These are phyloP conservation scores for Cerastis leucographa DNA, from an alignment of 2,888 invertebrate species.

Conservation along the genomic window DNA sequence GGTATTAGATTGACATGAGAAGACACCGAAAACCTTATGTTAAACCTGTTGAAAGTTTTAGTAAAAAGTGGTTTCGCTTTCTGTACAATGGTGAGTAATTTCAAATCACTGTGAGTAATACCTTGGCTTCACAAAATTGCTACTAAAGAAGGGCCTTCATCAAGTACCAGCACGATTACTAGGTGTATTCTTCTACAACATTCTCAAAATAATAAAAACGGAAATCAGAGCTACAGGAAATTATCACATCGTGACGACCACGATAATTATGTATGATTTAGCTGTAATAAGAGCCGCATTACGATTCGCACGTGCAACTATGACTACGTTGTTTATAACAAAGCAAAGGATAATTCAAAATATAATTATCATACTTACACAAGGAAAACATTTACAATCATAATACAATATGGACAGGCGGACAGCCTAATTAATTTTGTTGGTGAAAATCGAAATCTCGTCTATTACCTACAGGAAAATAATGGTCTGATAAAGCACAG, in stretches of 20 bases:
- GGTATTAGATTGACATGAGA: background rate
- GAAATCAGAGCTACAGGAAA: background rate
- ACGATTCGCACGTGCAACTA: background rate
- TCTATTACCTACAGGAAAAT: background rate
- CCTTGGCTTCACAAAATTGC: background rate
- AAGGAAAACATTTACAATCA: background rate
- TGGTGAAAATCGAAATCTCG: background rate
- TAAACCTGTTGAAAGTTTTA: background rate
- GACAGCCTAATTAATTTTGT: background rate
- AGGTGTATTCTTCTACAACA: background rate
- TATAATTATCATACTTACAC: background rate
- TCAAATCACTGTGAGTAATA: background rate
- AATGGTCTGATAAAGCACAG: slow-evolving; percentile 15
- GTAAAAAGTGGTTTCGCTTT: background rate
- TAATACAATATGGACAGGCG: background rate
- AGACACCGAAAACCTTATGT: background rate
- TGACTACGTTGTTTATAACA: background rate
- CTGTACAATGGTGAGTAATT: background rate
- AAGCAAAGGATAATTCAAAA: background rate
- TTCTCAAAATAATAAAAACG: background rate
- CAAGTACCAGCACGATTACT: background rate
- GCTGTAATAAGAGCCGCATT: background rate
- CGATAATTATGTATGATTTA: no score
- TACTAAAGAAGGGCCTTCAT: no score
- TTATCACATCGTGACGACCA: background rate